phyloP scores from a whole-genome alignment of 2,113 vertebrate genomes.

The Podarcis muralis region DNA sequence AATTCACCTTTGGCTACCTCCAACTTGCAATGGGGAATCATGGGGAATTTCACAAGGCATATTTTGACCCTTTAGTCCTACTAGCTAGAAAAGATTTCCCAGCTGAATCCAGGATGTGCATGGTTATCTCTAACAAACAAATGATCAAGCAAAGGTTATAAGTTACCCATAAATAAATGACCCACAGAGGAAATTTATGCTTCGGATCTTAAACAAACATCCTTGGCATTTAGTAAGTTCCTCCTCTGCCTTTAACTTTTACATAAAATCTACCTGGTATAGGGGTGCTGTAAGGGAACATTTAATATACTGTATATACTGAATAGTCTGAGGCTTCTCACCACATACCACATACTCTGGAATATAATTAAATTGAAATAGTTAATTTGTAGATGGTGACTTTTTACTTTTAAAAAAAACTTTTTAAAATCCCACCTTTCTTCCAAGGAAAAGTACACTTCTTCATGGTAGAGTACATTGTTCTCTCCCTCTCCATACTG shows the following conservation, averaged over 20 bases:
- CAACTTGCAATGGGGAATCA: background rate
- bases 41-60: background rate
- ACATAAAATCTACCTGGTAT: conserved; percentile 18
- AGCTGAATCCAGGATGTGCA: conserved; percentile 16
- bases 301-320: background rate
- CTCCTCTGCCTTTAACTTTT: conserved; percentile 10
- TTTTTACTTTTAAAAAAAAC: background rate
- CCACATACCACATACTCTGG: background rate
- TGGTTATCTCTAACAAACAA: conserved; percentile 12
- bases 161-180: conserved; percentile 27
- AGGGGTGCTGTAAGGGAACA: conserved; percentile 2
- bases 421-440: background rate
- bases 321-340: background rate
- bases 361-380: background rate
- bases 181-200: background rate
- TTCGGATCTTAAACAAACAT: conserved; percentile 3
- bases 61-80: conserved; percentile 1
- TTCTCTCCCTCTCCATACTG: background rate
- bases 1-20: background rate
- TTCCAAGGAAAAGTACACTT: background rate
- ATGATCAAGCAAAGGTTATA: conserved; percentile 26
- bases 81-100: conserved; percentile 14
- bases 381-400: background rate
- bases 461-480: background rate
- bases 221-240: conserved; percentile 7